Evolutionary conservation across 2,888 invertebrate genomes (phyloP), one percentile per base, ranked within the genome.

Genomic region (Heliconius sara): DNA sequence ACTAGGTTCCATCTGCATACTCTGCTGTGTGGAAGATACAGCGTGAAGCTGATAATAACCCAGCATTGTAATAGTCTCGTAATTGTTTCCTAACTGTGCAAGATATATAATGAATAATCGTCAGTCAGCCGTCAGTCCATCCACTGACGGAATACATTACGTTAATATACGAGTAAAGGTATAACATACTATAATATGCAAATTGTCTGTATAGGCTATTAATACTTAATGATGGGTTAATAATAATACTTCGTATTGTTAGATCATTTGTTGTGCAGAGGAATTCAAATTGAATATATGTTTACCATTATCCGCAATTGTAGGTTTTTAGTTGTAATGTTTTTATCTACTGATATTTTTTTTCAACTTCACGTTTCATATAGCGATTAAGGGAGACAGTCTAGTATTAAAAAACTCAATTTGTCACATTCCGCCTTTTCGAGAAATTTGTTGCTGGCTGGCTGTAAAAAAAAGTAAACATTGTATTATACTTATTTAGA

Each of bases 101-200:
- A 60, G 63, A 76, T 76, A 66, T 66, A 79, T 79, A 76, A 79
- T 79, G 79, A 76, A 76, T 71, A 34, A 76, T 27, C 70, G 79
- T 76, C 79, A 72, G 63, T 79, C 76, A 79, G 66, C 66, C 63
- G 79, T 79, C 79, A n/a, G 75, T 79, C 75, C 27, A 63, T 75
- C 75, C 9, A 57, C 74, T 75, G 30, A 75, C 75, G 43, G 47
- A 66, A 75, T 72, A 77, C 65, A 77, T 77, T 77, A 77, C 77
- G 34, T 47, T 47, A 52, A 12, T 39, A 39, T 71, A 52, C 47
- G 19, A 52, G 30, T 47, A 30, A 30, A 63, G n/a, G 63, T 70
- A 68, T 12, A 22, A 12, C 52, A 52, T 39, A 39, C 39, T 25
- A 70, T 70, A 16, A 30, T 65, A 75, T 63, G 75, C 75, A 75